Conservation (phyloP, 1,140 invertebrate genomes). For the Dolichoris vasculosae region DNA sequence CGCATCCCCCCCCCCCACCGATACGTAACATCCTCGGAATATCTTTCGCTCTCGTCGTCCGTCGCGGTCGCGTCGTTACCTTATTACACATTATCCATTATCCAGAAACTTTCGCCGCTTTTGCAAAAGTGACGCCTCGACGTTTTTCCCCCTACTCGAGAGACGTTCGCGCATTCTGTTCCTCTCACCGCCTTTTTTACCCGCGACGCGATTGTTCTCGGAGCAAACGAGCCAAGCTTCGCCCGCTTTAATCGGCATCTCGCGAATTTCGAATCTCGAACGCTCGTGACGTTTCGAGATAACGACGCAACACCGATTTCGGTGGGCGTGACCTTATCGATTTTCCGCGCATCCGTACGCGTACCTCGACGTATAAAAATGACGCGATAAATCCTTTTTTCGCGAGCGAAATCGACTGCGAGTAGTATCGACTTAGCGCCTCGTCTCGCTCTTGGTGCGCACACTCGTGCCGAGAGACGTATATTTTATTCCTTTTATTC, state of each 20-base stretch:
- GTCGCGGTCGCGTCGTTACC: not conserved
- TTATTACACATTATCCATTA: not conserved
- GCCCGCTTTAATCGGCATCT: not conserved
- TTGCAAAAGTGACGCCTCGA: not conserved
- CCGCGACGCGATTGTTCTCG: not conserved
- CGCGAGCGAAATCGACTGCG: too few species aligned
- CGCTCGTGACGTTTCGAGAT: not conserved
- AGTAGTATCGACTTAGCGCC: too few species aligned
- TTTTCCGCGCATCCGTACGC: not conserved
- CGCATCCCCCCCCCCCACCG: too few species aligned
- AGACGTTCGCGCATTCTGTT: not conserved
- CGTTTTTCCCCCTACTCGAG: not conserved
- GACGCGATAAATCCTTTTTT: not conserved
- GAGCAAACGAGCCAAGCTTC: not conserved
- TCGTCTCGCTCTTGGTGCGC: too few species aligned
- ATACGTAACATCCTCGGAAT: not conserved
- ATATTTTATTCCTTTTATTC: not conserved
- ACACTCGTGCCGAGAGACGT: not conserved
- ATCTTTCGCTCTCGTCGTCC: too few species aligned
- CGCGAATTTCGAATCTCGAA: not conserved
- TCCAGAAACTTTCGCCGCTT: not conserved
- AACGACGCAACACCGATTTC: not conserved
- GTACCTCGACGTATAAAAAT: not conserved
- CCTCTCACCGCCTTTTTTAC: not conserved
- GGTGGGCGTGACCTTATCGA: not conserved